These are phyloP conservation scores for Salvelinus alpinus DNA, from an alignment of 2,113 vertebrate genomes.

Conservation along the genomic window DNA sequence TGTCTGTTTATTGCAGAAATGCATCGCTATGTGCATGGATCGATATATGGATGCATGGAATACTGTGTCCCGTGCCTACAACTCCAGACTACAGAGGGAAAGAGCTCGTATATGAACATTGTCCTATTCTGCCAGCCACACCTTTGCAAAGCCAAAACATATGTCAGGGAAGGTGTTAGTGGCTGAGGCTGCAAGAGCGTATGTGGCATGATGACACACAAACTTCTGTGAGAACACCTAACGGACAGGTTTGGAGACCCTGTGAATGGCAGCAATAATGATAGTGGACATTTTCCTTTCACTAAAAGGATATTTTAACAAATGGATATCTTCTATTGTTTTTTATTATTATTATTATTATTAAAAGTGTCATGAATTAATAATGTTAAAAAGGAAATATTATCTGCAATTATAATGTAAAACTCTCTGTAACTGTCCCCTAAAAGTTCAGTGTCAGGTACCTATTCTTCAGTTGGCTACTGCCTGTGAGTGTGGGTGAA, in stretches of 20 bases:
- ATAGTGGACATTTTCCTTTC: slow-evolving; percentile 39
- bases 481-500: slow-evolving; percentile 22
- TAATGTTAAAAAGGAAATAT: not conserved
- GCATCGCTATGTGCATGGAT: slow-evolving; percentile 99
- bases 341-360: not conserved
- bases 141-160: not conserved
- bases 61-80: slow-evolving; percentile 92
- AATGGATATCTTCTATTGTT: slow-evolving; percentile 11
- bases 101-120: slow-evolving; percentile 86
- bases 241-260: slow-evolving; percentile 36
- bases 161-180: not conserved
- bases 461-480: slow-evolving; percentile 4
- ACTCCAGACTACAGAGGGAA: slow-evolving; percentile 90
- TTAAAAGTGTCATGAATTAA: not conserved
- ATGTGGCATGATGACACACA: slow-evolving; percentile 15
- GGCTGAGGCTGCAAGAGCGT: not conserved
- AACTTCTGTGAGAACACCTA: slow-evolving; percentile 22
- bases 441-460: slow-evolving; percentile 12
- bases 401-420: not conserved
- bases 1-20: slow-evolving; percentile 80
- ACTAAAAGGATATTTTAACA: slow-evolving; percentile 25
- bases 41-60: slow-evolving; percentile 98
- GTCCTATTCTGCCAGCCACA: not conserved
- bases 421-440: not conserved
- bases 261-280: slow-evolving; percentile 45